These are phyloP conservation scores for Pedionomus torquatus DNA, from an alignment of 2,113 vertebrate species.

Conservation along the genomic window DNA sequence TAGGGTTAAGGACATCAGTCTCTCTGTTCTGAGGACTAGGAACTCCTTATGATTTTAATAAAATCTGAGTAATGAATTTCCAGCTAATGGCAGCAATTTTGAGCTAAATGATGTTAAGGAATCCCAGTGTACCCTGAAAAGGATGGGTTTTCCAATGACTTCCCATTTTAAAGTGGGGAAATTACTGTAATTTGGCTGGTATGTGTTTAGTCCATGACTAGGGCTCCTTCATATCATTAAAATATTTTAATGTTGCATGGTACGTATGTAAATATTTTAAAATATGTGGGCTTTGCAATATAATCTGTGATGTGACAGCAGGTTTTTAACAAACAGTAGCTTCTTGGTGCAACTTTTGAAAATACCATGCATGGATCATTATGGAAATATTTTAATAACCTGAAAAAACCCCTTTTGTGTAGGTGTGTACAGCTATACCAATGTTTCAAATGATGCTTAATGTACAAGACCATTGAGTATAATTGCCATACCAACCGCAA, in stretches of 20 bases:
- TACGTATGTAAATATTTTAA: not conserved
- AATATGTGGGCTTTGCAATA: not conserved
- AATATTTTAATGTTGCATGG: not conserved
- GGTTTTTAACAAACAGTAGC: not conserved
- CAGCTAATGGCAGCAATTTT: not conserved
- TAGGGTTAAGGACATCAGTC: conserved; percentile 6
- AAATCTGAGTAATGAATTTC: not conserved
- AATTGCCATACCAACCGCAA: not conserved
- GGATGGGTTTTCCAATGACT: not conserved
- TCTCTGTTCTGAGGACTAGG: not conserved
- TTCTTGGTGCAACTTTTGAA: not conserved
- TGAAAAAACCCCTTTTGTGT: not conserved
- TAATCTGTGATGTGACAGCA: not conserved
- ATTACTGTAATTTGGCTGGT: not conserved
- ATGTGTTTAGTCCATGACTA: not conserved
- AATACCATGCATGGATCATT: not conserved
- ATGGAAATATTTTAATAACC: not conserved
- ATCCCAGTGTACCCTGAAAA: not conserved
- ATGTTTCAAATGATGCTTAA: not conserved
- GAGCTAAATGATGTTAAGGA: not conserved
- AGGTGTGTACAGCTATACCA: not conserved
- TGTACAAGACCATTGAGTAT: not conserved
- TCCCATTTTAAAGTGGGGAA: not conserved
- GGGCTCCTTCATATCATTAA: not conserved
- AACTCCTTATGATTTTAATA: not conserved